Percentiles rank a stretch among this genome's conserved stretches.
These are phyloP conservation scores for Zaprionus capensis DNA, from an alignment of 1,140 invertebrate genomes.

Conservation along the genomic window DNA sequence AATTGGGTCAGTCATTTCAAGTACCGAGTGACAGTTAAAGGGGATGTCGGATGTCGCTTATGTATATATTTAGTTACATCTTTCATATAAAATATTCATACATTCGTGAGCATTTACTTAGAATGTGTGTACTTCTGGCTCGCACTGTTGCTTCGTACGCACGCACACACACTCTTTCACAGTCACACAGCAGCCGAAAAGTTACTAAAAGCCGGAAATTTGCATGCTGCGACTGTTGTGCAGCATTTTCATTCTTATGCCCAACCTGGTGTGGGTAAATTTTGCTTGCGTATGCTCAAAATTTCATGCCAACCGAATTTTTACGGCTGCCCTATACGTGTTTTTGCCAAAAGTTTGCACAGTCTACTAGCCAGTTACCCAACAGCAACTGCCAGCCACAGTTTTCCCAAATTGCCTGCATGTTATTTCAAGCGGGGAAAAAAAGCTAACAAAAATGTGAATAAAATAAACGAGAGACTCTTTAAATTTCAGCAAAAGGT, in stretches of 20 bases:
- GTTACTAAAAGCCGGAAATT: conserved; percentile 58
- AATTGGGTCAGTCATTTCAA: conserved; percentile 9
- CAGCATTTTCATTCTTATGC: conserved; percentile 8
- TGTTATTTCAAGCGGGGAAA: conserved; percentile 8
- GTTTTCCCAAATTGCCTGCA: conserved; percentile 31
- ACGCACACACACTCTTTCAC: conserved; percentile 11
- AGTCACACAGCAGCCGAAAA: conserved; percentile 18
- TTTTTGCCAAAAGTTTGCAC: conserved; percentile 54
- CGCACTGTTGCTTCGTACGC: conserved; percentile 46
- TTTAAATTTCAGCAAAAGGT: background rate
- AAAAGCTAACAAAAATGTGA: background rate
- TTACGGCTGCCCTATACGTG: conserved; percentile 7
- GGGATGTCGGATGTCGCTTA: conserved; percentile 34
- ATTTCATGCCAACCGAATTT: conserved; percentile 48
- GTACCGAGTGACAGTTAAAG: background rate
- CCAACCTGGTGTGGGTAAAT: conserved; percentile 39
- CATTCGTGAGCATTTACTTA: conserved; percentile 70
- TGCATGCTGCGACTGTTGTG: conserved; percentile 45
- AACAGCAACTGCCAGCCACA: conserved; percentile 34
- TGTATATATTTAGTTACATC: conserved; percentile 76
- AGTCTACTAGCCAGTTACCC: conserved; percentile 53
- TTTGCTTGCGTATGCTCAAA: conserved; percentile 72
- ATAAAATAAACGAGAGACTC: conserved; percentile 9
- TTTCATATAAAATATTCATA: conserved; percentile 78
- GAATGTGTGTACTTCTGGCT: conserved; percentile 52